phyloP scores from a whole-genome alignment of 1,140 invertebrate genomes.

The Pseudomyrmex sp. region DNA sequence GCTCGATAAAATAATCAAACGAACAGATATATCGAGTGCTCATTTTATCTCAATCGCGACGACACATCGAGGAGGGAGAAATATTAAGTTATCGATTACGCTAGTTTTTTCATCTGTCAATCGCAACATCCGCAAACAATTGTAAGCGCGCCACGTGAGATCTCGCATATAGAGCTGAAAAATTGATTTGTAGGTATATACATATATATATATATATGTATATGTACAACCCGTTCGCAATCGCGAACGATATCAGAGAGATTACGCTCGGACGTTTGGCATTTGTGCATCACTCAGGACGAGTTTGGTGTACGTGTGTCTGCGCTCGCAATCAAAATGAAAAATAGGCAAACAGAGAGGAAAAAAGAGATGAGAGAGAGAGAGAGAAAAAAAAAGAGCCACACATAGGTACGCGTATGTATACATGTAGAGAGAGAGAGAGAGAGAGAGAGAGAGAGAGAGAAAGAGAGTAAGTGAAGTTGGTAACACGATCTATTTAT shows the following conservation, averaged over 20 bases:
- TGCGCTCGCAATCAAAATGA: constrained; percentile 47
- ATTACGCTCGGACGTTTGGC: constrained; percentile 62
- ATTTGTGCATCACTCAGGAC: constrained; percentile 51
- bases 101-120: background rate
- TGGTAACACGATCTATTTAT: constrained; percentile 45
- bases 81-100: background rate
- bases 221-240: background rate
- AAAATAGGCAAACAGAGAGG: constrained; percentile 16
- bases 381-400: constrained; percentile 17
- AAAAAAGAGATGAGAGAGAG: constrained; percentile 12
- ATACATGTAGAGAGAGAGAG: background rate
- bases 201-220: too few relatives aligned
- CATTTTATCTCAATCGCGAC: constrained; percentile 30
- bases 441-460: constrained; percentile 5
- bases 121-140: constrained; percentile 16
- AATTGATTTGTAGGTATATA: background rate
- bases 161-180: constrained; percentile 5
- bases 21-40: background rate
- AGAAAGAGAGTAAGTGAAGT: background rate
- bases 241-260: constrained; percentile 22
- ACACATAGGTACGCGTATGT: constrained; percentile 41
- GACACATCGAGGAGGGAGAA: background rate
- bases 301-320: constrained; percentile 67
- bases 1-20: constrained; percentile 10
- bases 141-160: constrained; percentile 6